Evolutionary conservation across 2,888 invertebrate species (phyloP), one percentile per base, ranked within the genome.

Genomic region (Pachycephus smyrnensis): DNA sequence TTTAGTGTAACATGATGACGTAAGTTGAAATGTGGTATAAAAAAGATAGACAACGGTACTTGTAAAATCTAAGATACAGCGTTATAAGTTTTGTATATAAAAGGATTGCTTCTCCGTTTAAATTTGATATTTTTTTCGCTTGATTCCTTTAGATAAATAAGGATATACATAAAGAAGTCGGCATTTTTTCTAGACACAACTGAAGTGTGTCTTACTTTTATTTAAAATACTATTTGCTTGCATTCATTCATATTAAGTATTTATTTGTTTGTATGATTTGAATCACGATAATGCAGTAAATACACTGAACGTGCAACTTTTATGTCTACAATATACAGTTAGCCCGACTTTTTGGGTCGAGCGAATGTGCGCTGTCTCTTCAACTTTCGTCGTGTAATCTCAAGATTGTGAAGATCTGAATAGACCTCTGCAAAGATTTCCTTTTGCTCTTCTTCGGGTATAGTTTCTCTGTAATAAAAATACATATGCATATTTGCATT

Each of bases 401-500:
- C 96, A 79, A 96, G 88, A 84, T 95, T 94, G 85, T 95, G 95
- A 71, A 97, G 91, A 86, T 97, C 95, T 9, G 94, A 93, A 87
- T 96, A 94, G 3, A 98, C 95, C 92, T 98, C 98, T 1, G 95
- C 92, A 93, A 95, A 98, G 86, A 99, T 97, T 88, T 96, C 94
- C 40, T 93, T 94, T 89, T 98, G 97, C 80, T 98, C 98, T 90
- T 98, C 98, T 85, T 96, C 96, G 12, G 98, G 96, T 86, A 98
- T 96, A 1, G 97, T 96, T 90, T 93, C 93, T 88, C 96, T 95
- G 90, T 23, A 93, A 93, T 85, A 82, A 79, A 77, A 82, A 85
- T 80, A 77, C 80, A 33, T 33, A 15, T 33, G 23, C 23, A 55
- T 55, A 23, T 55, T 55, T 55, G 23, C 23, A 9, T 55, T 23